A percentile compares a stretch with the other conserved stretches of the same genome.
Evolutionary conservation across 2,888 invertebrate genomes (phyloP).

Genomic region (Julus scanicus): DNA sequence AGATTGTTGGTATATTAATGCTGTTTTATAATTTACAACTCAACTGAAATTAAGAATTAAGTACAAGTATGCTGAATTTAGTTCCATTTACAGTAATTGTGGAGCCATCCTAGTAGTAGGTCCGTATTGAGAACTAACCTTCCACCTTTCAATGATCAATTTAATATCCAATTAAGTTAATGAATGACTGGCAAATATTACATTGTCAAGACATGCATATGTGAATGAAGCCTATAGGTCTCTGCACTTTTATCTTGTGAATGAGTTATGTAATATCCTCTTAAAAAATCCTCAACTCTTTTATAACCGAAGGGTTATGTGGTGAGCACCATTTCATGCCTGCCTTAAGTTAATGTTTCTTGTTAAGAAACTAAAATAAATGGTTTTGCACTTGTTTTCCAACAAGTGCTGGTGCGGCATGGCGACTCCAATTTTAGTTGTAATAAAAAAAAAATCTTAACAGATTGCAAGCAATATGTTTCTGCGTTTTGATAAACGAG

Average conservation of each 20-base stretch:
- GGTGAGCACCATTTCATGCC: slow-evolving; percentile 3
- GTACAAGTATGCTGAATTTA: no score
- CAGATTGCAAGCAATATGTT: slow-evolving; percentile 21
- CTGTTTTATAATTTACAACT: no score
- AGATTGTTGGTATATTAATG: no score
- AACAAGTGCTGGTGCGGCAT: neutral
- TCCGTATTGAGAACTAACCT: neutral
- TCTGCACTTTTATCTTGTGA: neutral
- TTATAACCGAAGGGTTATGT: neutral
- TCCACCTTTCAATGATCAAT: neutral
- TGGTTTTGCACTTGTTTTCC: slow-evolving; percentile 14
- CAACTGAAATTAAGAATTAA: no score
- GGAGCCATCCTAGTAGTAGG: no score
- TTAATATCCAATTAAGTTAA: neutral
- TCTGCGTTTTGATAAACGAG: slow-evolving; percentile 4
- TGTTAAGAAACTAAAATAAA: slow-evolving; percentile 8
- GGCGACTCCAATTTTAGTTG: slow-evolving; percentile 9
- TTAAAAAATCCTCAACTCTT: neutral
- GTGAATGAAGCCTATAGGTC: neutral
- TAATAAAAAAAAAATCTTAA: neutral
- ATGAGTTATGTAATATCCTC: neutral
- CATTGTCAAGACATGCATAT: neutral
- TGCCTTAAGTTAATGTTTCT: neutral
- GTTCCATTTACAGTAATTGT: no score
- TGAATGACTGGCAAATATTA: neutral